phyloP scores from a whole-genome alignment of 2,888 invertebrate species.

The Resseliella maxima region DNA sequence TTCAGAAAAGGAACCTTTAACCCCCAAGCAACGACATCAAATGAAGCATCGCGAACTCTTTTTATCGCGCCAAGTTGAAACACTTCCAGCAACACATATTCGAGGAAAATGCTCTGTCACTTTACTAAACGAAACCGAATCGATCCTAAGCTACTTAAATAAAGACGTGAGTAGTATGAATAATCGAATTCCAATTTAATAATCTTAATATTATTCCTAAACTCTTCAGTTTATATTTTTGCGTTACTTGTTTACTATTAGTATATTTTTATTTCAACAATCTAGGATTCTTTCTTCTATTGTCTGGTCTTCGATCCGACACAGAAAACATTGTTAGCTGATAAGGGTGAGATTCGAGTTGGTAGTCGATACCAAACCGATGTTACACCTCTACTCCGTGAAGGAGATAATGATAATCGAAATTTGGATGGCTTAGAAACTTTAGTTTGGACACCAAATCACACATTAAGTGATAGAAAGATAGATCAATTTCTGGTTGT shows the following conservation, averaged over 20 bases:
- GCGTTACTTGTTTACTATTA: conserved; percentile 14
- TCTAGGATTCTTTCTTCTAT: conserved; percentile 98
- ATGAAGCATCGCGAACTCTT: conserved; percentile 98
- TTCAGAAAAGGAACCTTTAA: conserved; percentile 74
- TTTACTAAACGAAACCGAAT: conserved; percentile 98
- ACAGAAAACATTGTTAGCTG: conserved; percentile 98
- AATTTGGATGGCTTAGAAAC: conserved; percentile 85
- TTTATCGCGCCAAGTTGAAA: conserved; percentile 96
- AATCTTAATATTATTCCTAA: neutral
- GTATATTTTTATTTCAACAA: conserved; percentile 65
- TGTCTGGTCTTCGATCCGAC: conserved; percentile 99
- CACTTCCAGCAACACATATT: conserved; percentile 98
- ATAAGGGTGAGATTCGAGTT: conserved; percentile 94
- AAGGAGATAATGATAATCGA: conserved; percentile 74
- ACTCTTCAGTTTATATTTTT: conserved; percentile 18
- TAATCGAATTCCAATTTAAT: conserved; percentile 60
- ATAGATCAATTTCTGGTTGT: conserved; percentile 98
- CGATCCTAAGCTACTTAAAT: conserved; percentile 93
- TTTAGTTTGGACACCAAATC: conserved; percentile 94
- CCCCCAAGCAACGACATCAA: conserved; percentile 91
- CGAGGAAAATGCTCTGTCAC: conserved; percentile 99
- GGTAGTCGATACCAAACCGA: conserved; percentile 98
- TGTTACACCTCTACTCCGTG: conserved; percentile 82
- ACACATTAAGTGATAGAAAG: conserved; percentile 91
- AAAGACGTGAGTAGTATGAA: conserved; percentile 82